Conservation (phyloP, 2,113 vertebrate species). For the Talpa occidentalis region DNA sequence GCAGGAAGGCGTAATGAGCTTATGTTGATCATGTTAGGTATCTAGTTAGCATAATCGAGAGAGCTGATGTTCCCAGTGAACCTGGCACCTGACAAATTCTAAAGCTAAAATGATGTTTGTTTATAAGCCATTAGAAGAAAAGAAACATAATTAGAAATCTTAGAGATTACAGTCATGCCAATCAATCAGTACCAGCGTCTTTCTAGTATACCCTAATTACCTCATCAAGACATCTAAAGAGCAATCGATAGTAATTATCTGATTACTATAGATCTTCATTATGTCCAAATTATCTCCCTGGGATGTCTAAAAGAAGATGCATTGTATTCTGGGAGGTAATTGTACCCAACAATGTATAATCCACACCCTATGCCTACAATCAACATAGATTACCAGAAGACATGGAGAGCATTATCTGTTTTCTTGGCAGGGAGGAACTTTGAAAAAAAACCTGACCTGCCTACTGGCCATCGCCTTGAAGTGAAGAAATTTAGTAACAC, state of each 20-base stretch:
- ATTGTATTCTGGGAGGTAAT: constrained; percentile 70
- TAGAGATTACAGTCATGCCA: constrained; percentile 83
- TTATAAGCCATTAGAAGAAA: constrained; percentile 84
- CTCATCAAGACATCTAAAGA: constrained; percentile 86
- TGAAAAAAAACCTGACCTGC: background rate
- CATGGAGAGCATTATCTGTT: background rate
- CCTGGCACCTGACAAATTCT: constrained; percentile 78
- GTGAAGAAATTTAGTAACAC: constrained; percentile 49
- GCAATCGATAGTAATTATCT: constrained; percentile 89
- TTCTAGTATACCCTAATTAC: constrained; percentile 86
- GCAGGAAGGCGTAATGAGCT: constrained; percentile 69
- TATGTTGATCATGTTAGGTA: constrained; percentile 60
- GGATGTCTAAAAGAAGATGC: constrained; percentile 80
- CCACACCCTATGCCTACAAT: constrained; percentile 49
- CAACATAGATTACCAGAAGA: constrained; percentile 47
- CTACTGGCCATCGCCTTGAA: constrained; percentile 52
- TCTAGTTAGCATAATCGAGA: constrained; percentile 72
- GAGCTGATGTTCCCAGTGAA: constrained; percentile 72
- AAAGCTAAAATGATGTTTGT: constrained; percentile 81
- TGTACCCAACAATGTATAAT: constrained; percentile 68
- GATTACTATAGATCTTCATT: constrained; percentile 89
- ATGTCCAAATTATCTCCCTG: constrained; percentile 84
- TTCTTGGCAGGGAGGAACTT: constrained; percentile 13
- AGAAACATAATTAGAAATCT: constrained; percentile 85
- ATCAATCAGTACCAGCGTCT: constrained; percentile 85